Base-by-base conservation (phyloP, 2,797 vertebrate genomes). In the Sebastes iracundus region DNA sequence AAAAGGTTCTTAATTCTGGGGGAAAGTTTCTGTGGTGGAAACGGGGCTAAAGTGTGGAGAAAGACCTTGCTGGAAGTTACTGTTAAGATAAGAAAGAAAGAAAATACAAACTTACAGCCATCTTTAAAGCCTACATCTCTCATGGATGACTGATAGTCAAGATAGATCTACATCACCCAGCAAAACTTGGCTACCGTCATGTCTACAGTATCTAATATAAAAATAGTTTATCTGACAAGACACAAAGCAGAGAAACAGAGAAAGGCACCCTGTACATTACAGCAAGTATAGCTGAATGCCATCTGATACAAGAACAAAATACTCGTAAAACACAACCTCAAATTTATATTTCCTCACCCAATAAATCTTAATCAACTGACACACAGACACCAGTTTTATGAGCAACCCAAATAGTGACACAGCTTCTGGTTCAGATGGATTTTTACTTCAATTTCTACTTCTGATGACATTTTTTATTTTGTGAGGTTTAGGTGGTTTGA, bases 371-470 rank as follows among this genome's bases (percentile, higher is more conserved):
- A 66, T 66, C 14, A 35, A 10, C 46, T 66, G 49, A 73, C 8
- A 33, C 5, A 25, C 22, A 56, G 35, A 73, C 7, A 53, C 9
- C 4, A 10, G 14, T 60, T 68, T 42, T 14, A 52, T 16, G 16
- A 63, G 67, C 27, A 55, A 66, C 30, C 18, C 5, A 60, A 6
- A 49, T 1, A 14, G n/a, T 23, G 18, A 16, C 7, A 33, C 33
- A 6, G 9, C 32, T 25, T 46, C 53, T 60, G 12, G n/a, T 72
- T 67, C 6, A 61, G 66, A 73, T 81, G 78, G 84, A 83, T 82
- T 80, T 89, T 77, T 58, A 53, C 71, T 81, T 72, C 58, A 35
- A 1, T 30, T 35, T 73, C 28, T 56, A 61, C 12, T 22, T 30
- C 12, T 60, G 30, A 32, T 53, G 4, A 55, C 56, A 53, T 18